Evolutionary conservation across 2,113 vertebrate species (phyloP).

Genomic region (Phyllostomus discolor): DNA sequence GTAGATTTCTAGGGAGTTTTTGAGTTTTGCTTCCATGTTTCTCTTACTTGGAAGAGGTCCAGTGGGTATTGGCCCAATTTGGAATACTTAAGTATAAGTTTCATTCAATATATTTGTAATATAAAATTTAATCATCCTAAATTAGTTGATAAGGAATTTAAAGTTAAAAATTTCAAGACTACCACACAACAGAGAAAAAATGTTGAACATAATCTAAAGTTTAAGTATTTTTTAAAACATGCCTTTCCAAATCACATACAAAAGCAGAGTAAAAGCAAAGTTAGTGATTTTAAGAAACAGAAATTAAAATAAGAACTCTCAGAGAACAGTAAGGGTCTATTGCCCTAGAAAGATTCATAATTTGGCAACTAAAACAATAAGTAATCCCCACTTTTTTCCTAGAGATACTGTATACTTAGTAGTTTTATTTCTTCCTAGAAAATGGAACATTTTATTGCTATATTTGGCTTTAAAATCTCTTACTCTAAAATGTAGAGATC

Average conservation of each 20-base stretch:
- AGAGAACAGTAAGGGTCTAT: not conserved
- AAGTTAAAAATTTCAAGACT: not conserved
- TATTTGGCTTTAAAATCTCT: not conserved
- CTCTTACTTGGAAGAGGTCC: not conserved
- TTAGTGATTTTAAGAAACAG: not conserved
- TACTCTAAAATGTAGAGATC: not conserved
- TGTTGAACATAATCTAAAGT: not conserved
- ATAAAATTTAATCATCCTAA: not conserved
- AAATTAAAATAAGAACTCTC: constrained; percentile 26
- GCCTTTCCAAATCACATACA: not conserved
- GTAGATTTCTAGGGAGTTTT: constrained; percentile 41
- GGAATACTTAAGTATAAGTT: not conserved
- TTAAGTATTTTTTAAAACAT: not conserved
- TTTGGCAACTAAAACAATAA: not conserved
- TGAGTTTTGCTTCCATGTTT: constrained; percentile 17
- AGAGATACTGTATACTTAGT: not conserved
- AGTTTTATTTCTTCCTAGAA: constrained; percentile 10
- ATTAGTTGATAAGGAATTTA: not conserved
- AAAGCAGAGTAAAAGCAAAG: constrained; percentile 29
- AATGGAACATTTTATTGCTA: not conserved
- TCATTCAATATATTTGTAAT: not conserved
- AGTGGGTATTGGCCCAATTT: not conserved
- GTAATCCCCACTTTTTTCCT: not conserved
- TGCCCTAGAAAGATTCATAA: not conserved
- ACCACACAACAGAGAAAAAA: not conserved